phyloP scores from a whole-genome alignment of 2,113 vertebrate species.

The Laticauda laticaudata region DNA sequence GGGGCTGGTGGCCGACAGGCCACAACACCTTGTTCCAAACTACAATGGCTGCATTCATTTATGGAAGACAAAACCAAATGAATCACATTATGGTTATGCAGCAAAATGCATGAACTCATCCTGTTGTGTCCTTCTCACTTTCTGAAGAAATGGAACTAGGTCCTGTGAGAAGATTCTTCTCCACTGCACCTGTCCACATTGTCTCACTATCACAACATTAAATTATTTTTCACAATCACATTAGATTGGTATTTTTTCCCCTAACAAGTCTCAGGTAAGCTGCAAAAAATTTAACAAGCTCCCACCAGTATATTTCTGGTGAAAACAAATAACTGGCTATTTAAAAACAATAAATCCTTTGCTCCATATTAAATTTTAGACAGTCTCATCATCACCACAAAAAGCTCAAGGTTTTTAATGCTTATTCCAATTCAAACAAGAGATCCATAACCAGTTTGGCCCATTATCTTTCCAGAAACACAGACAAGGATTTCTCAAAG shows the following conservation, averaged over 20 bases:
- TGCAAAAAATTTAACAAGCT: background rate
- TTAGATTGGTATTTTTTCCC: background rate
- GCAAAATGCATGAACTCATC: background rate
- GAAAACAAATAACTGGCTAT: background rate
- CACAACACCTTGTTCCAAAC: background rate
- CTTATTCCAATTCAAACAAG: background rate
- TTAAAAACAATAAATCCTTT: background rate
- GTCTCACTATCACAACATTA: background rate
- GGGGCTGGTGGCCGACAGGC: no score
- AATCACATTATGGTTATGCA: background rate
- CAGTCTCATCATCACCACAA: background rate
- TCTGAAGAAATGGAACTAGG: background rate
- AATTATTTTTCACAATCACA: background rate
- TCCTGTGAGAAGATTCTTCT: background rate
- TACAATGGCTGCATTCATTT: background rate
- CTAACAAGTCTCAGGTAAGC: background rate
- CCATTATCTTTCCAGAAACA: background rate
- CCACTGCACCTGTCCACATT: background rate
- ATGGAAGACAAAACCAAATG: background rate
- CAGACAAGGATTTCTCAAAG: slow-evolving; percentile 2
- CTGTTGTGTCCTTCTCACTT: background rate
- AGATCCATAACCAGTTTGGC: background rate
- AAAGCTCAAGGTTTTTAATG: background rate
- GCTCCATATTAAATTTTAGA: background rate
- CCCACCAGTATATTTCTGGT: background rate